Conservation (phyloP, 2,888 invertebrate species). For the Pheosia tremula region DNA sequence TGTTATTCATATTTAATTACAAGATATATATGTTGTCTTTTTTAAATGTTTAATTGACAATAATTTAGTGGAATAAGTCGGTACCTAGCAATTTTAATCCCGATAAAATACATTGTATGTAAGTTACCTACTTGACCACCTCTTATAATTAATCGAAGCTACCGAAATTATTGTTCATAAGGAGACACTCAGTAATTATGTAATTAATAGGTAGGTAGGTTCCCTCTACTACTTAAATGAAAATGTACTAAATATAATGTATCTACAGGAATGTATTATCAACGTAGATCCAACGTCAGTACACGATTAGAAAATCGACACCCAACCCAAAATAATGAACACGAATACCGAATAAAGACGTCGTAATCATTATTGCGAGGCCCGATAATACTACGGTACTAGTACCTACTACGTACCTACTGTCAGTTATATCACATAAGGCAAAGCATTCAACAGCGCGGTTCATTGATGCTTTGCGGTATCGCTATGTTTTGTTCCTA, state of each 20-base stretch:
- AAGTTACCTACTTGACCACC: too few species aligned
- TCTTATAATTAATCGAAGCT: too few species aligned
- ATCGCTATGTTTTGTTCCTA: neutral
- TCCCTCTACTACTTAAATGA: too few species aligned
- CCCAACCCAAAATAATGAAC: neutral
- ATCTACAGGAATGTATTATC: neutral
- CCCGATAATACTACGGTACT: neutral
- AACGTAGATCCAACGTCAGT: neutral
- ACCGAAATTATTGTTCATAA: too few species aligned
- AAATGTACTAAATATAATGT: neutral
- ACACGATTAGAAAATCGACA: neutral
- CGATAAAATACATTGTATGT: too few species aligned
- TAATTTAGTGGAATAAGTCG: too few species aligned
- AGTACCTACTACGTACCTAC: neutral
- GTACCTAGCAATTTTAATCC: too few species aligned
- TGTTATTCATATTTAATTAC: neutral
- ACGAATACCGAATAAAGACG: neutral
- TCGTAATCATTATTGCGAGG: neutral
- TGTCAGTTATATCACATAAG: neutral
- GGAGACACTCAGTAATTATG: too few species aligned
- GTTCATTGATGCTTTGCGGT: conserved; percentile 1
- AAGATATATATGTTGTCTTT: neutral
- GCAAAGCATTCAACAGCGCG: neutral
- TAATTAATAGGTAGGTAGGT: too few species aligned
- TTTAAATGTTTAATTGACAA: too few species aligned